phyloP scores from a whole-genome alignment of 64 coral and sea anemone species.

The Montipora capricornis region DNA sequence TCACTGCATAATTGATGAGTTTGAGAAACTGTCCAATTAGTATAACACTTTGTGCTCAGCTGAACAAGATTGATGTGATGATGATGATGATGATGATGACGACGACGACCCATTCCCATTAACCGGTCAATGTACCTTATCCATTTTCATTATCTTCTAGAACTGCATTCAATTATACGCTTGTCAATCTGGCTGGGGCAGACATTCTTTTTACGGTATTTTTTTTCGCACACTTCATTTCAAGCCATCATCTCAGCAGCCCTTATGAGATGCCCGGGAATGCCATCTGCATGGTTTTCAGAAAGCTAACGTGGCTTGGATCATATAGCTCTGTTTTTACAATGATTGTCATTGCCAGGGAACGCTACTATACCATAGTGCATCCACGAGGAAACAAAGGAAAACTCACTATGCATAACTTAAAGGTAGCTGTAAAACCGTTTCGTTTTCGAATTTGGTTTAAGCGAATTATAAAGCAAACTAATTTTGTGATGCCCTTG shows the following conservation, averaged over 20 bases:
- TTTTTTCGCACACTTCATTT: not conserved
- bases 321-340: not conserved
- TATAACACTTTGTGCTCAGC: too few relatives aligned
- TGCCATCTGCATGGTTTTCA: not conserved
- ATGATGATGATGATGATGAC: too few relatives aligned
- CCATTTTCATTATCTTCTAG: not conserved
- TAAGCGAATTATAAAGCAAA: too few relatives aligned
- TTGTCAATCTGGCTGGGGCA: not conserved
- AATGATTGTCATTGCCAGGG: not conserved
- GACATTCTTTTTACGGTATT: not conserved
- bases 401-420: not conserved
- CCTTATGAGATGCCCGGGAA: not conserved
- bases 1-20: too few relatives aligned
- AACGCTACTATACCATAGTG: not conserved
- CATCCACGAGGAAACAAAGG: not conserved
- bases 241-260: not conserved
- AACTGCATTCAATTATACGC: not conserved
- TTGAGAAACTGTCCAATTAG: too few relatives aligned
- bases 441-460: too few relatives aligned
- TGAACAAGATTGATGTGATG: too few relatives aligned
- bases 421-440: not conserved
- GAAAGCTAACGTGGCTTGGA: not conserved
- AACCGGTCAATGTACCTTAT: not conserved
- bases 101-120: too few relatives aligned
- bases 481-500: too few relatives aligned